Evolutionary conservation across 2,797 vertebrate species (phyloP).

Genomic region (Sebastiscus albofasciatus): DNA sequence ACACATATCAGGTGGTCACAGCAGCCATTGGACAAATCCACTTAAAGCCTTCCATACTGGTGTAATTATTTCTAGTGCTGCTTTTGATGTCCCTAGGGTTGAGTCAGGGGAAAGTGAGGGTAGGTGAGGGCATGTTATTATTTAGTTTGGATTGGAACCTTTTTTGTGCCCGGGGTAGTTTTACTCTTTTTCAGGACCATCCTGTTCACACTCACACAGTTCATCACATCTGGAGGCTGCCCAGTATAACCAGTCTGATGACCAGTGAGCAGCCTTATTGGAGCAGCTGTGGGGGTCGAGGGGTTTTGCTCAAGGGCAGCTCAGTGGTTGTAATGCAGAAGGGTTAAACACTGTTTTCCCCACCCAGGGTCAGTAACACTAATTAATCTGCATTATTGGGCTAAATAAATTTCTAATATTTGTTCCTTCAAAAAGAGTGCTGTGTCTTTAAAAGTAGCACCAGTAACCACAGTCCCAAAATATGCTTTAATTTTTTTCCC

Average conservation of each 20-base stretch:
- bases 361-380: background rate
- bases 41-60: constrained; percentile 18
- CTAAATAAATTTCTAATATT: background rate
- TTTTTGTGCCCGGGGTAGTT: background rate
- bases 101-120: constrained; percentile 3
- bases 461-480: constrained; percentile 20
- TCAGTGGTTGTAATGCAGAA: background rate
- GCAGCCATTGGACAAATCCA: constrained; percentile 49
- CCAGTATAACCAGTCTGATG: constrained; percentile 5
- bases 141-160: constrained; percentile 19
- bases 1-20: constrained; percentile 41
- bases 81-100: constrained; percentile 17
- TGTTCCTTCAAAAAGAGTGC: background rate
- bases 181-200: background rate
- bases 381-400: background rate
- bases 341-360: background rate
- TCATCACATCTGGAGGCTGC: background rate
- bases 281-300: background rate
- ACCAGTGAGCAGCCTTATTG: background rate
- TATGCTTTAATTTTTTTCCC: constrained; percentile 28
- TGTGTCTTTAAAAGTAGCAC: background rate
- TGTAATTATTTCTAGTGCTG: constrained; percentile 47
- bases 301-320: background rate
- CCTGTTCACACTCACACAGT: background rate
- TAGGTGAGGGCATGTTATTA: constrained; percentile 25